Percentiles rank a stretch among this genome's conserved stretches.
Conservation (phyloP, 2,113 vertebrate species). For the Morone chrysops region DNA sequence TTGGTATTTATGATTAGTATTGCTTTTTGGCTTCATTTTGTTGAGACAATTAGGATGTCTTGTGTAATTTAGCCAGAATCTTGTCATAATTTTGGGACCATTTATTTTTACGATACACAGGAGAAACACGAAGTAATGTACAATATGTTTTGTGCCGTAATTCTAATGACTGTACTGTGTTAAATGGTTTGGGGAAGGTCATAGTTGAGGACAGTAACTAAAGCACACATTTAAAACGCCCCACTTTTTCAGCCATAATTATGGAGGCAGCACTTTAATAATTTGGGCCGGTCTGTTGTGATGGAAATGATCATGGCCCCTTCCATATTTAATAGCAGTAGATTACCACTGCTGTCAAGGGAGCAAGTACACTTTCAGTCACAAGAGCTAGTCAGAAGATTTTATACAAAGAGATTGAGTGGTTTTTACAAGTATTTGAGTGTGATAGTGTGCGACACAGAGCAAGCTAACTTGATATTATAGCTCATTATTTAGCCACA, state of each 20-base stretch:
- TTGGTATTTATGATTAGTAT: background rate
- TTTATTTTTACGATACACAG: background rate
- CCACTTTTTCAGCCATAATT: constrained; percentile 5
- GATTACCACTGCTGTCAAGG: constrained; percentile 22
- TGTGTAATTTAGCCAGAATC: background rate
- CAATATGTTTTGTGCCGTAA: background rate
- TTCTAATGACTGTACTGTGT: background rate
- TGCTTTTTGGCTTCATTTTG: background rate
- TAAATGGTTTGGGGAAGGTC: background rate
- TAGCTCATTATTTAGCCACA: constrained; percentile 30
- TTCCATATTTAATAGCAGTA: constrained; percentile 29
- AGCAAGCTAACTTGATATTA: constrained; percentile 9
- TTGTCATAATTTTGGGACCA: background rate
- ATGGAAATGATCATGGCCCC: constrained; percentile 26
- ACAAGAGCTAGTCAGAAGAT: background rate
- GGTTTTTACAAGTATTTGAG: constrained; percentile 4
- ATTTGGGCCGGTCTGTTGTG: background rate
- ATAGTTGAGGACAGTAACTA: background rate
- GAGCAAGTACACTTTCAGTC: background rate
- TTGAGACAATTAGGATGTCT: background rate
- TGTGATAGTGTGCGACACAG: constrained; percentile 11
- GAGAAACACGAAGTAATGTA: background rate
- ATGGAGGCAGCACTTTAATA: background rate
- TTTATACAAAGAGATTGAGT: constrained; percentile 23
- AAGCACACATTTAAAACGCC: background rate